Base-by-base conservation (phyloP, 1,140 invertebrate genomes). In the Reticulitermes speratus region DNA sequence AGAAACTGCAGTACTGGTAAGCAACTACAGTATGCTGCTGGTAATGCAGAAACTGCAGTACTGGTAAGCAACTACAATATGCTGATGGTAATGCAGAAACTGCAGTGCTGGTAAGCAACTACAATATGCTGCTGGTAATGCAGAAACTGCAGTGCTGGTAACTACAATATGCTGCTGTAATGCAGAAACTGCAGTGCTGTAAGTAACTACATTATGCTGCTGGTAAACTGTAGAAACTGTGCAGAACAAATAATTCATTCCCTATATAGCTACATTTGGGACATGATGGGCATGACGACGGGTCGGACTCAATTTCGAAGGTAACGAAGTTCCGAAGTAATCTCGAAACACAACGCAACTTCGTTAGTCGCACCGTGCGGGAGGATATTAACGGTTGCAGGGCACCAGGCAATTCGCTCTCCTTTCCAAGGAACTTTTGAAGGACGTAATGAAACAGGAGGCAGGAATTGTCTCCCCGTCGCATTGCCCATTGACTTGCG, bases 241-340 rank as follows among this genome's bases (percentile, higher is more conserved):
- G 14, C 19, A 16, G n/a, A 75, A 75, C 65, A 30, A 25, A 75
- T 30, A 75, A 75, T 23, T 65, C 21, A 12, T 5, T 12, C 25
- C 12, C 25, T 6, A 7, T 75, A 25, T 2, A 1, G 6, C 25
- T 55, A 1, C 19, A 55, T 5, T 21, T 16, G 25, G 25, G 65
- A 14, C 65, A 75, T 75, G 5, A 12, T 5, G 19, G 52, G 45
- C 9, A 48, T 48, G 45, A 48, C 7, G 2, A 55, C 52, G 52
- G 0, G 19, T 55, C 19, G 65, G 65, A 75, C 65, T 0, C 65
- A 75, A 75, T 75, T 30, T 30, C 12, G 65, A 75, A 75, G n/a
- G 25, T 75, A 75, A 75, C 65, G 65, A 75, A 75, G 65, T 75
- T 75, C n/a, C 25, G 65, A 75, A 75, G 65, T 75, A 75, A 75